Evolutionary conservation across 2,888 invertebrate genomes (phyloP).

Genomic region (Netelia fuscicornis): DNA sequence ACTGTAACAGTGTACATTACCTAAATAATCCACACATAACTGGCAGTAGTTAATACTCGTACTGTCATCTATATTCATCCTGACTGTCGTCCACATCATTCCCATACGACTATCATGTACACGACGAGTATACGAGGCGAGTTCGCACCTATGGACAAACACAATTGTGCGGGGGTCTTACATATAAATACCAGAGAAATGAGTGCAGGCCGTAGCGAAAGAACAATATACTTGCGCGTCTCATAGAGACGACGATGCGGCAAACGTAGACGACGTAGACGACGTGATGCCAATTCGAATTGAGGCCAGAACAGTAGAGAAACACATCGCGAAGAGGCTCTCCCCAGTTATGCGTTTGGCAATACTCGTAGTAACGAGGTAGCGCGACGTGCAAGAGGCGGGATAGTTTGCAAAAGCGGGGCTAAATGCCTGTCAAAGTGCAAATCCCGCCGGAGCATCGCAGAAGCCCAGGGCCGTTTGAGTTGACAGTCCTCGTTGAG

Average conservation of each 20-base stretch:
- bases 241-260: slow-evolving; percentile 22
- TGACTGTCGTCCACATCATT: not conserved
- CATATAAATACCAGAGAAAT: slow-evolving; percentile 75
- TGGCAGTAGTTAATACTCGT: not conserved
- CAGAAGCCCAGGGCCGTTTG: slow-evolving; percentile 26
- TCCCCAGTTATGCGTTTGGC: slow-evolving; percentile 69
- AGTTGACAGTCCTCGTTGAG: slow-evolving; percentile 63
- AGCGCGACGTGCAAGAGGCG: slow-evolving; percentile 74
- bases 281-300: slow-evolving; percentile 81
- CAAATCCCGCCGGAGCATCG: slow-evolving; percentile 50
- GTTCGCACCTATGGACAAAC: not conserved
- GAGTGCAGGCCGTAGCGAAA: slow-evolving; percentile 79
- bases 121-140: not conserved
- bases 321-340: slow-evolving; percentile 55
- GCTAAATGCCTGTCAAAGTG: slow-evolving; percentile 67
- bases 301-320: slow-evolving; percentile 82
- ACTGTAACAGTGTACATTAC: too few relatives aligned
- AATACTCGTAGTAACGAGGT: slow-evolving; percentile 78
- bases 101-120: not conserved
- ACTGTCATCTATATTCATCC: not conserved
- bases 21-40: not conserved
- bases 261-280: slow-evolving; percentile 22
- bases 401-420: slow-evolving; percentile 62
- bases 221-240: slow-evolving; percentile 78
- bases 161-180: not conserved